These are phyloP conservation scores for Capromys pilorides DNA, from an alignment of 2,797 vertebrate species.

Conservation along the genomic window DNA sequence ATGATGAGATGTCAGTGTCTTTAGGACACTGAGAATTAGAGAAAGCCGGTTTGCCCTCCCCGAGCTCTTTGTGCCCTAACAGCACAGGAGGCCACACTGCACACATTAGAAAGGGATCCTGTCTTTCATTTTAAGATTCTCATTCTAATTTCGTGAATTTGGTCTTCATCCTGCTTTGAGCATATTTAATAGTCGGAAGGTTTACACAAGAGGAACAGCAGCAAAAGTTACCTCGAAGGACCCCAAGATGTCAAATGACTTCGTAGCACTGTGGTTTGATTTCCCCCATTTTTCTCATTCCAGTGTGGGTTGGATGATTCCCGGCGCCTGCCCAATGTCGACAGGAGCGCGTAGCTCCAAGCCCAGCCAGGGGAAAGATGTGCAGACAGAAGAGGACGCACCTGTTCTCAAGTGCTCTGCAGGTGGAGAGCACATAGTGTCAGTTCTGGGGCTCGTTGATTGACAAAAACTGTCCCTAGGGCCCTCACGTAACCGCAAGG, in stretches of 20 bases:
- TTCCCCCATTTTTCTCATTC: neutral
- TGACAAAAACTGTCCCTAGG: neutral
- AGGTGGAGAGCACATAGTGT: neutral
- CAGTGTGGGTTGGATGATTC: neutral
- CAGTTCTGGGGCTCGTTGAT: neutral
- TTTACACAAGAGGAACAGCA: neutral
- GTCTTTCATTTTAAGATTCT: conserved; percentile 54
- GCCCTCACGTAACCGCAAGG: neutral
- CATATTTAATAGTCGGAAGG: conserved; percentile 12
- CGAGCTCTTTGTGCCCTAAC: neutral
- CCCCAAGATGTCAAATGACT: neutral
- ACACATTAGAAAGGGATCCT: neutral
- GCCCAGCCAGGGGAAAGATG: neutral
- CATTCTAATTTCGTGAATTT: conserved; percentile 47
- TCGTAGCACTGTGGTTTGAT: neutral
- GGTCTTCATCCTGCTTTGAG: neutral
- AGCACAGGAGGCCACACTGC: neutral
- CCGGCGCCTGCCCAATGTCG: neutral
- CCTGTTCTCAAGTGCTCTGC: neutral
- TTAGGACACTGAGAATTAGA: neutral
- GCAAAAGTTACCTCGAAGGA: neutral
- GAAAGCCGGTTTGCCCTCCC: neutral
- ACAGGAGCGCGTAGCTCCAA: neutral
- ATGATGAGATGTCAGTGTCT: neutral
- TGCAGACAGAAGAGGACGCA: neutral